Evolutionary conservation across 2,797 vertebrate species (phyloP), one percentile per base, ranked within the genome.

Genomic region (Coreius guichenoti): DNA sequence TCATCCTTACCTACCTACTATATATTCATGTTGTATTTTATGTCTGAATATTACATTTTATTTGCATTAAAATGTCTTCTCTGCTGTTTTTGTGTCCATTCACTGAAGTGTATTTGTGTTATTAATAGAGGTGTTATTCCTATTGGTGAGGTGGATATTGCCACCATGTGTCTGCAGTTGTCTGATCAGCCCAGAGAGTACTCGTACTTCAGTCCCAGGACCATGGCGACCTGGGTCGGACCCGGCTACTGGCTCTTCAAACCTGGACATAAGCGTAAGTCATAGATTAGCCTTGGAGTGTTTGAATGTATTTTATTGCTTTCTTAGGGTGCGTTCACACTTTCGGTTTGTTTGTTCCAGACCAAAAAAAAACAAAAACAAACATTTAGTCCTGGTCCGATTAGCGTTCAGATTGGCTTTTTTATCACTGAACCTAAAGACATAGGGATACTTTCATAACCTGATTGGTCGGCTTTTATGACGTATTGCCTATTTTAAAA

Each of bases 241-340:
- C 98, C 98, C 0, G 96, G 97, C 13, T 98, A 99, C 94, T 99
- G 98, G 98, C 95, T 96, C 75, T 99, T 99, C 92, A 97, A 95
- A 89, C 97, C 97, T 1, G 96, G 90, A 7, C 95, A 94, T 88
- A 97, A 95, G 85, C 61, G 98, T 99, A 92, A 74, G 96, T 94
- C 19, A 58, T 47, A 54, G 26, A 73, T 19, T 36, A 70, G 9
- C 8, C 21, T 81, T 17, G 23, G 6, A 31, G 8, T 65, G 39
- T 65, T 65, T 31, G 36, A 21, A 39, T 56, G 8, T 26, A 9
- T 8, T 21, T 23, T 12, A 58, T 12, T 58, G 56, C 23, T 36
- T 69, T 45, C 7, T 13, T 36, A 36, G 33, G 33, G 33, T 36
- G 4, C 2, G 8, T 43, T 43, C 8, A 43, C 39, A 43, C 8